A percentile compares a stretch with the other conserved stretches of the same genome.
These are phyloP conservation scores for Caenorhabditis imperialis DNA, from an alignment of 2,888 invertebrate species.

Conservation along the genomic window DNA sequence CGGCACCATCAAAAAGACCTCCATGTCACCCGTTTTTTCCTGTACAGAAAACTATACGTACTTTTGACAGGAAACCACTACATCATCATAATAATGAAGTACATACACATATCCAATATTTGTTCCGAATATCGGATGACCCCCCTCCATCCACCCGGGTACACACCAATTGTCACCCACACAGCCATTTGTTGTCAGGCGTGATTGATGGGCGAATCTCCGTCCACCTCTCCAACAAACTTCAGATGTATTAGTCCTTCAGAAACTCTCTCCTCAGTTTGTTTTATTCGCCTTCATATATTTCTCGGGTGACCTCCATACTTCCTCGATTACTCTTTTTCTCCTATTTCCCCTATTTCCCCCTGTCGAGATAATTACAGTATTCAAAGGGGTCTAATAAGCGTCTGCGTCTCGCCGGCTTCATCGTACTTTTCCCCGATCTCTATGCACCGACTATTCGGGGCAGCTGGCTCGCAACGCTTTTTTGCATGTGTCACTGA, in stretches of 20 bases:
- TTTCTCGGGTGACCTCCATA: not conserved
- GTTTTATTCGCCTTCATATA: constrained; percentile 34
- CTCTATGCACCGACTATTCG: not conserved
- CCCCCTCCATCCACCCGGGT: constrained; percentile 4
- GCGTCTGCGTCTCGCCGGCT: constrained; percentile 33
- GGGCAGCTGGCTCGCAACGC: not conserved
- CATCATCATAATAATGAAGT: constrained; percentile 21
- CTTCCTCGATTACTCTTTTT: too few relatives aligned
- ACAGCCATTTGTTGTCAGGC: constrained; percentile 41
- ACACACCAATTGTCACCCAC: constrained; percentile 39
- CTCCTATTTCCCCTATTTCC: constrained; percentile 15
- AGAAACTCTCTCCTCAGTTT: constrained; percentile 19
- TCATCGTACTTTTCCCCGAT: not conserved
- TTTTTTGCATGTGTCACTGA: constrained; percentile 50
- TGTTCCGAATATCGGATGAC: constrained; percentile 39
- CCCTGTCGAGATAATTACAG: constrained; percentile 33
- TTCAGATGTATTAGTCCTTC: too few relatives aligned
- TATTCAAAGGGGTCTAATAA: constrained; percentile 45
- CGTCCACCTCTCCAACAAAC: too few relatives aligned
- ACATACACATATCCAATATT: constrained; percentile 25
- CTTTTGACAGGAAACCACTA: too few relatives aligned
- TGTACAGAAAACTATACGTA: too few relatives aligned
- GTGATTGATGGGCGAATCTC: constrained; percentile 39
- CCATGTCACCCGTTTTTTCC: too few relatives aligned
- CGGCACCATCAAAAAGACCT: not conserved